Percentiles rank a stretch among this genome's conserved stretches.
These are phyloP conservation scores for Cosmopolites sordidus DNA, from an alignment of 2,888 invertebrate genomes.

Conservation along the genomic window DNA sequence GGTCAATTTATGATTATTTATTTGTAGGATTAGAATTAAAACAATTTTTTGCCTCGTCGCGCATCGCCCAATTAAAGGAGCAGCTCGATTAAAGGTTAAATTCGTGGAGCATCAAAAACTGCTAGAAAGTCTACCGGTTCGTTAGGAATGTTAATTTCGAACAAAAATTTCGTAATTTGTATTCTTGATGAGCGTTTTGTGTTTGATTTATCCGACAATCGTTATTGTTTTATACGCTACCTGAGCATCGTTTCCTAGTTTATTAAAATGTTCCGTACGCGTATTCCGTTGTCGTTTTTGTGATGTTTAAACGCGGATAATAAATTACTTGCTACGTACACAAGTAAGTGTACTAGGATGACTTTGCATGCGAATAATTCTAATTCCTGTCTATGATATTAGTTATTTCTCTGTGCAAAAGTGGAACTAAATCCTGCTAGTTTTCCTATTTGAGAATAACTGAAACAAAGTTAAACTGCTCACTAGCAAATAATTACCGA, in stretches of 20 bases:
- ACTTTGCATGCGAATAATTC: background rate
- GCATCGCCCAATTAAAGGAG: slow-evolving; percentile 24
- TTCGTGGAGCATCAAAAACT: slow-evolving; percentile 27
- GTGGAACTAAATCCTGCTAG: no score
- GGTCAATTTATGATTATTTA: slow-evolving; percentile 12
- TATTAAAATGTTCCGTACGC: slow-evolving; percentile 20
- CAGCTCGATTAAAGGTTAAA: slow-evolving; percentile 27
- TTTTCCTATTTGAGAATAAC: no score
- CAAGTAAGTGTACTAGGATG: background rate
- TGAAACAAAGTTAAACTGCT: no score
- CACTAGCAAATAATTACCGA: no score
- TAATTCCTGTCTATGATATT: background rate
- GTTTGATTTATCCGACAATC: slow-evolving; percentile 25
- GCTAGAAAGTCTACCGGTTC: slow-evolving; percentile 27
- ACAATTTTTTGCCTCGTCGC: slow-evolving; percentile 13
- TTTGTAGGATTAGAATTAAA: slow-evolving; percentile 11
- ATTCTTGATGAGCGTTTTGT: slow-evolving; percentile 26
- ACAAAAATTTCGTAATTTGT: slow-evolving; percentile 28
- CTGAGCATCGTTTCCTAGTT: slow-evolving; percentile 18
- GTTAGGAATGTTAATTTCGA: slow-evolving; percentile 28
- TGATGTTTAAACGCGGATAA: background rate
- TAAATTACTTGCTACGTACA: background rate
- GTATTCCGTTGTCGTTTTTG: slow-evolving; percentile 8
- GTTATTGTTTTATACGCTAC: slow-evolving; percentile 26
- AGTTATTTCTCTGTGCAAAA: no score